These are phyloP conservation scores for Teleiodes luculella DNA, from an alignment of 2,888 invertebrate genomes.

Conservation along the genomic window DNA sequence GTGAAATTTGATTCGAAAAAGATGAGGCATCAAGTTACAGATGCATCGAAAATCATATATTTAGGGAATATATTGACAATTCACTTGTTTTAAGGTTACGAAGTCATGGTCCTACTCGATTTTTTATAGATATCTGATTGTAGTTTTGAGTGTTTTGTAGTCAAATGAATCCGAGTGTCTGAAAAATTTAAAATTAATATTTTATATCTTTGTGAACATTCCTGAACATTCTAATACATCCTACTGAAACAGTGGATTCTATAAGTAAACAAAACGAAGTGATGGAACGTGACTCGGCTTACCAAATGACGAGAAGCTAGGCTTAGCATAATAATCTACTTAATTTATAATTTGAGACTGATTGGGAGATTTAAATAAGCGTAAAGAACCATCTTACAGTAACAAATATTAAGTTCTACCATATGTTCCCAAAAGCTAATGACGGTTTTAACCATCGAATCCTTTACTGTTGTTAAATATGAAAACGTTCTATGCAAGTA, in stretches of 20 bases:
- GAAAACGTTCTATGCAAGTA: not conserved
- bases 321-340: slow-evolving; percentile 59
- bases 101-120: slow-evolving; percentile 7
- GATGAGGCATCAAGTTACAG: slow-evolving; percentile 1
- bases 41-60: not conserved
- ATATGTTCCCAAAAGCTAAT: not conserved
- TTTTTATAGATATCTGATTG: slow-evolving; percentile 14
- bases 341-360: not conserved
- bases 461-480: not conserved
- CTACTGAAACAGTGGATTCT: slow-evolving; percentile 49
- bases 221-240: slow-evolving; percentile 61
- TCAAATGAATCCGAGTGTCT: not conserved
- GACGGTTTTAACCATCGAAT: not conserved
- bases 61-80: not conserved
- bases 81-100: not conserved
- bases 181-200: too few species aligned
- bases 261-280: slow-evolving; percentile 56
- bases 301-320: slow-evolving; percentile 73
- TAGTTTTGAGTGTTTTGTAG: not conserved
- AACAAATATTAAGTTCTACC: not conserved
- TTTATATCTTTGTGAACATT: too few species aligned
- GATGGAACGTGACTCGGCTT: slow-evolving; percentile 70
- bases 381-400: too few species aligned
- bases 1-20: slow-evolving; percentile 4
- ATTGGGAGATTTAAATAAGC: not conserved